phyloP scores from a whole-genome alignment of 2,113 vertebrate species.

The Trematomus loennbergii region DNA sequence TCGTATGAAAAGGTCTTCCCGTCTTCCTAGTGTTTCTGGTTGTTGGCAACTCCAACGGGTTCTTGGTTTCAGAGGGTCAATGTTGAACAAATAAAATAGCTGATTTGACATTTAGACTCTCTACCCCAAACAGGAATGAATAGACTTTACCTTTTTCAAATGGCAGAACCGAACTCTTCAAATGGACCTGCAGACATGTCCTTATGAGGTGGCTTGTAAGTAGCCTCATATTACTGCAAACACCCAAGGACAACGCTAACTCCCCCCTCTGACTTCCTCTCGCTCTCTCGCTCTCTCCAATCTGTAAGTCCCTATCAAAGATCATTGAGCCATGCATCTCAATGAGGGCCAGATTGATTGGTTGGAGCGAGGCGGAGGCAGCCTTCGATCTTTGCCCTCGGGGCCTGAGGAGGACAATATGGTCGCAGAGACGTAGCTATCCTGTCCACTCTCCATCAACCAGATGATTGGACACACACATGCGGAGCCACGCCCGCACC shows the following conservation, averaged over 20 bases:
- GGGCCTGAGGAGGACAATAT: conserved; percentile 66
- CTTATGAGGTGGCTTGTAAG: conserved; percentile 22
- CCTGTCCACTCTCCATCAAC: conserved; percentile 71
- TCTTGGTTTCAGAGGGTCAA: too few relatives aligned
- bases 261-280: conserved; percentile 53
- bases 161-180: not conserved
- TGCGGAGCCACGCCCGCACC: conserved; percentile 71
- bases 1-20: too few relatives aligned
- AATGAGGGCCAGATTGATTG: conserved; percentile 83
- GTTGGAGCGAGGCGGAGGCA: conserved; percentile 64
- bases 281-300: conserved; percentile 46
- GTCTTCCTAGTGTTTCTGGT: too few relatives aligned
- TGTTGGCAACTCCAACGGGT: too few relatives aligned
- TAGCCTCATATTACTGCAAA: conserved; percentile 40
- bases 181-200: conserved; percentile 4
- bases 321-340: conserved; percentile 81
- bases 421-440: conserved; percentile 51
- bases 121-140: not conserved
- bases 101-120: not conserved
- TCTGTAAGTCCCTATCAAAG: conserved; percentile 75
- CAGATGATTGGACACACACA: conserved; percentile 73
- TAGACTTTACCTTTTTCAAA: not conserved
- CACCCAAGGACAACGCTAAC: conserved; percentile 65
- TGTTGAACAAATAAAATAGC: too few relatives aligned
- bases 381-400: conserved; percentile 79